Percentiles rank a stretch among this genome's conserved stretches.
These are phyloP conservation scores for Paramisgurnus dabryanus DNA, from an alignment of 2,113 vertebrate genomes.

Conservation along the genomic window DNA sequence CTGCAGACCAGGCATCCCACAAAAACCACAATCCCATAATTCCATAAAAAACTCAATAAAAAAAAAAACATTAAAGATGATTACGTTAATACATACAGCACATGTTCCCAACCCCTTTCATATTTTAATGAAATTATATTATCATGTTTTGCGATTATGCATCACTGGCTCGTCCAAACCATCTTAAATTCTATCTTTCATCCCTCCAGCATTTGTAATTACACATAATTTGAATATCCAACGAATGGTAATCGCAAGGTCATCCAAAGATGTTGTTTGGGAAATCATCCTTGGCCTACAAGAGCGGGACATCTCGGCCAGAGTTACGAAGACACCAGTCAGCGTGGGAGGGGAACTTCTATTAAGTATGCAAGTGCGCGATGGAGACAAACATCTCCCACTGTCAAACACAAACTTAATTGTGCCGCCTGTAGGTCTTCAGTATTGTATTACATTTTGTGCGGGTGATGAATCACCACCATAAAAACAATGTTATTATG, in stretches of 20 bases:
- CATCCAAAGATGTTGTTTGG: constrained; percentile 41
- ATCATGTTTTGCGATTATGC: no score
- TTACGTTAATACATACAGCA: background rate
- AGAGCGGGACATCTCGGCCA: background rate
- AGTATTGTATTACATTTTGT: constrained; percentile 76
- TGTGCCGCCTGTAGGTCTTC: constrained; percentile 70
- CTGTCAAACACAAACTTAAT: constrained; percentile 79
- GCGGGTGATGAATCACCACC: constrained; percentile 73
- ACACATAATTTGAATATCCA: constrained; percentile 42
- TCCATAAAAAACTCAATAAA: no score
- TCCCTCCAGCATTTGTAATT: constrained; percentile 35
- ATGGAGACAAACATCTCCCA: constrained; percentile 72
- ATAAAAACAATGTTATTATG: constrained; percentile 72
- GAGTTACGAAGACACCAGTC: constrained; percentile 35
- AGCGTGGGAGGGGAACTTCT: constrained; percentile 14
- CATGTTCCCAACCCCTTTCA: background rate
- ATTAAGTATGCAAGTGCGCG: constrained; percentile 74
- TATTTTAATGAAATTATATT: no score
- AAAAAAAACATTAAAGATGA: background rate
- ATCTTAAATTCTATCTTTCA: constrained; percentile 15
- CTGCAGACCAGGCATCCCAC: no score
- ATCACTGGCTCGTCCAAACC: background rate
- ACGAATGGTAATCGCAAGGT: constrained; percentile 46
- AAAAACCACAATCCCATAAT: no score
- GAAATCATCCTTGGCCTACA: constrained; percentile 42